Evolutionary conservation across 1,140 invertebrate genomes (phyloP).

Genomic region (Hyles vespertilio): DNA sequence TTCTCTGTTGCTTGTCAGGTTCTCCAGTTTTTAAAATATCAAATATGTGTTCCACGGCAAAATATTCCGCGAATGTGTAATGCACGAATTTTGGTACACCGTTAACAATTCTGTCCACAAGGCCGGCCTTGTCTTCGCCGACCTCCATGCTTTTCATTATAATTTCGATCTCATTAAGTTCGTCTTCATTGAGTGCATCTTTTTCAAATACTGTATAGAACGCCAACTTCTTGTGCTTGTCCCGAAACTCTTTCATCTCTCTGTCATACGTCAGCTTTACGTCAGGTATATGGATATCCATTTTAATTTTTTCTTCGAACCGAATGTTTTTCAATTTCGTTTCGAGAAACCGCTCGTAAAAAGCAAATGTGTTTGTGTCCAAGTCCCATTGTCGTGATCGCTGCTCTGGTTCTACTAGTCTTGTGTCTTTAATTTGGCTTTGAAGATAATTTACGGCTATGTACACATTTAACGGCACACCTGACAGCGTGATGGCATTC

Average conservation of each 20-base stretch:
- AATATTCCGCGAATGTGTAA: conserved; percentile 16
- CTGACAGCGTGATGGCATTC: not conserved
- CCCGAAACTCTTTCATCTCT: not conserved
- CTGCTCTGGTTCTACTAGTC: not conserved
- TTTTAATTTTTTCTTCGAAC: conserved; percentile 4
- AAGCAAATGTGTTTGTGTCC: not conserved
- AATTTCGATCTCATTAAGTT: not conserved
- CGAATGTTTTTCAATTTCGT: conserved; percentile 4
- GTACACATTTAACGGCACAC: not conserved
- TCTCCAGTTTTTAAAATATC: conserved; percentile 3
- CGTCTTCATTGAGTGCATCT: not conserved
- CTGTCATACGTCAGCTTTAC: not conserved
- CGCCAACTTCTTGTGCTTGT: conserved; percentile 7
- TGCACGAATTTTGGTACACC: conserved; percentile 7
- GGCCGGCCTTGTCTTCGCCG: conserved; percentile 4
- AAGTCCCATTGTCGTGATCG: not conserved
- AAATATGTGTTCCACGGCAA: conserved; percentile 24
- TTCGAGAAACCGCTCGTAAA: conserved; percentile 6
- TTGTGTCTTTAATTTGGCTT: conserved; percentile 6
- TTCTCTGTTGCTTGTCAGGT: no score
- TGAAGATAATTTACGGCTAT: not conserved
- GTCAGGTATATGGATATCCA: not conserved
- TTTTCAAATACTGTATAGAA: conserved; percentile 2
- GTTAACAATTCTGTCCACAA: conserved; percentile 1
- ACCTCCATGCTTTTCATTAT: conserved; percentile 1